Percentiles rank a stretch among this genome's conserved stretches.
These are phyloP conservation scores for Pterocles orientalis DNA, from an alignment of 2,113 vertebrate genomes.

Conservation along the genomic window DNA sequence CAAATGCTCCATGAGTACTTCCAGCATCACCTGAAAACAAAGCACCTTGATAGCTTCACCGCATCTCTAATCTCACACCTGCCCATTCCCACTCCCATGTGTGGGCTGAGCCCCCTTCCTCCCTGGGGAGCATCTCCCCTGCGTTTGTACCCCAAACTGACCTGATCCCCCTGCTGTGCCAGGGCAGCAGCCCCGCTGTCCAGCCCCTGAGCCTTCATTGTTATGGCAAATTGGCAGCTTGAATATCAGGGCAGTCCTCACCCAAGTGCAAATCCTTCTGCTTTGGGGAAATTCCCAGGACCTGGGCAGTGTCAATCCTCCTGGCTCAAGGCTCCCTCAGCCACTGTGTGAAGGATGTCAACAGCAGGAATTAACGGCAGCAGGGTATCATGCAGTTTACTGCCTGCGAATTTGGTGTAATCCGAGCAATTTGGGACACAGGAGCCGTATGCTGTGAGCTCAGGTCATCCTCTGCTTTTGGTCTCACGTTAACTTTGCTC, in stretches of 20 bases:
- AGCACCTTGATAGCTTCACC: neutral
- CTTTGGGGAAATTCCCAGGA: neutral
- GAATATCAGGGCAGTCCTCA: neutral
- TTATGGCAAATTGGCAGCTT: neutral
- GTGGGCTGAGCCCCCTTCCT: fast-evolving
- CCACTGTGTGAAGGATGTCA: neutral
- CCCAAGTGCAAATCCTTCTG: neutral
- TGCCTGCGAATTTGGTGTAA: neutral
- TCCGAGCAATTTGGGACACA: fast-evolving
- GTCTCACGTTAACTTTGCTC: neutral
- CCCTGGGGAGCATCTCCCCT: neutral
- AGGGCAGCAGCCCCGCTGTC: neutral
- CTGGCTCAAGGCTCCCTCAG: neutral
- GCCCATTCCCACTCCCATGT: neutral
- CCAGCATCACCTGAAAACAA: neutral
- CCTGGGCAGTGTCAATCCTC: neutral
- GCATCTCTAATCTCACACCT: fast-evolving
- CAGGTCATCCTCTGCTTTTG: neutral
- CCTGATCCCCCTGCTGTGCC: fast-evolving
- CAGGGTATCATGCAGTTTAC: neutral
- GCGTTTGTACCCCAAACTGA: neutral
- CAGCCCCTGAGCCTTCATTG: neutral
- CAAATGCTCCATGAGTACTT: neutral
- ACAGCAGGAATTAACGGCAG: neutral
- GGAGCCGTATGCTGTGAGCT: neutral